Evolutionary conservation across 2,113 vertebrate species (phyloP).

Genomic region (Alouatta palliata): DNA sequence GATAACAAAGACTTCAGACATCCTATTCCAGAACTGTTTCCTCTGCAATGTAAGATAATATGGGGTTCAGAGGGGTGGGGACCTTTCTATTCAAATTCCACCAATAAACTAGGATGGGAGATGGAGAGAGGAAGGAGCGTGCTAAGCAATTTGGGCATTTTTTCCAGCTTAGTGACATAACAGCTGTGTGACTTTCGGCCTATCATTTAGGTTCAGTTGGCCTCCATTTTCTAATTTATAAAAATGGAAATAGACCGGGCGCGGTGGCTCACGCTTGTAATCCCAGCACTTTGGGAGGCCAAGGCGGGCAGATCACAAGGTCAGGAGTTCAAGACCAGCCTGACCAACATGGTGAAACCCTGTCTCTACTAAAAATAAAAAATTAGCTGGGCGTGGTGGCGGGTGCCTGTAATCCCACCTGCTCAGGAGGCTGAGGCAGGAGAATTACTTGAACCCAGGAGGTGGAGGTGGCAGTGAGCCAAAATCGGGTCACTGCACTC

Average conservation of each 20-base stretch:
- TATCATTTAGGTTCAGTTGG: neutral
- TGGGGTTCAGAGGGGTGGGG: neutral
- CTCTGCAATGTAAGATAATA: neutral
- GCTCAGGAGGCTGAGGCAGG: too few species aligned
- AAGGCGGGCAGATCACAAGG: too few species aligned
- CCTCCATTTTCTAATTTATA: neutral
- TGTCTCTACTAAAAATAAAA: too few species aligned
- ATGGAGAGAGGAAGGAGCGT: rapidly evolving
- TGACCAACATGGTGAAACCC: too few species aligned
- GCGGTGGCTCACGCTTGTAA: too few species aligned
- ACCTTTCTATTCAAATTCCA: neutral
- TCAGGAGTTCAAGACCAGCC: too few species aligned
- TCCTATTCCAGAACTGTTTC: neutral
- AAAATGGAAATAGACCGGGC: neutral
- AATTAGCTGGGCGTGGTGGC: too few species aligned
- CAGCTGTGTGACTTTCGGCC: neutral
- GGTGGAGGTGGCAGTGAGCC: too few species aligned
- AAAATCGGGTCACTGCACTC: too few species aligned
- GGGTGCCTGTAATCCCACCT: too few species aligned
- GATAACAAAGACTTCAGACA: neutral
- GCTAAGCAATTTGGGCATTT: neutral
- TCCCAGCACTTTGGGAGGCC: too few species aligned
- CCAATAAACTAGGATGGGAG: neutral
- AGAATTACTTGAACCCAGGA: too few species aligned
- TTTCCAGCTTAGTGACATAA: neutral